Base-by-base conservation (phyloP, 2,113 vertebrate genomes). In the Taurulus bubalis region DNA sequence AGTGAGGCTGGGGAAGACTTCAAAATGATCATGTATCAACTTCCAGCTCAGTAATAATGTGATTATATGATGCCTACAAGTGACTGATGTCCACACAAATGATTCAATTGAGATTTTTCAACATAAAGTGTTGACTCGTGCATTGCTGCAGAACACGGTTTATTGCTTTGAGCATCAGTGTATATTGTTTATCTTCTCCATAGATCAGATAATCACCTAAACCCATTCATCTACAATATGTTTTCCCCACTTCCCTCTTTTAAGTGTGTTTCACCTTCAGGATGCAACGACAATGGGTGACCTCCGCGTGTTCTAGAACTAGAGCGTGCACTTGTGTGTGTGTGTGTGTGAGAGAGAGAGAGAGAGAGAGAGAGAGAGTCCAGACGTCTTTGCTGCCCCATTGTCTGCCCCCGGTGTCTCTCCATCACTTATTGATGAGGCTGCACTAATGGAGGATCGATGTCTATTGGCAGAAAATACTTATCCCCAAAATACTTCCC, bases 351-450 rank as follows among this genome's bases (percentile, higher is more conserved):
- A 40, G 38, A 11, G 81, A 36, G 30, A 1, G 55, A 5, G 49
- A 18, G 22, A 8, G 36, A 15, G n/a, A 24, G 40, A 42, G 36
- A 42, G 40, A 42, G 11, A 42, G 40, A 42, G 55, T 85, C 87
- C 84, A 91, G 91, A 90, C 85, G 67, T 87, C 74, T 84, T 77
- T 85, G 74, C 90, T 84, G 85, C 85, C 87, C 87, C 71, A 51
- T 76, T 90, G 90, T 92, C 87, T 92, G 77, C 84, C 77, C 78
- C 71, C 8, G 62, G 58, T 89, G 83, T 76, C 85, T 77, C 77
- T 79, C 70, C 91, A 94, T 95, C 89, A 93, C 90, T 95, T 94
- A 94, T 95, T 92, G 90, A 95, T 92, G 89, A 93, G 77, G 75
- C 77, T 80, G 87, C 84, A 64, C 88, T 92, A 90, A 94, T 91